phyloP scores from a whole-genome alignment of 2,797 vertebrate species.

The Cheirogaleus major region DNA sequence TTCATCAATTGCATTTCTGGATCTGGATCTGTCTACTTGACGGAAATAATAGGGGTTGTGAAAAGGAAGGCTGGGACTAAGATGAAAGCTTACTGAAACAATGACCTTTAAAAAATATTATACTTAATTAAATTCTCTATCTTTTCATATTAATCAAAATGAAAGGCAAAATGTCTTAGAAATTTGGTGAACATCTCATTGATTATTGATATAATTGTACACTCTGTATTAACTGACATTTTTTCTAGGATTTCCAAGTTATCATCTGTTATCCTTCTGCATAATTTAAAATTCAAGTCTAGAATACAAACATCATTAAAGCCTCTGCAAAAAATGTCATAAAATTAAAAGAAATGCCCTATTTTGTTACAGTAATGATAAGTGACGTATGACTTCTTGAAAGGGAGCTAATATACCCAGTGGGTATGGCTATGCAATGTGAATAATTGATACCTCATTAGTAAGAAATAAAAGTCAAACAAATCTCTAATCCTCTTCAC shows the following conservation, averaged over 20 bases:
- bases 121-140: slow-evolving; percentile 29
- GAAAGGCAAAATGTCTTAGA: background rate
- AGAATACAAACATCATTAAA: slow-evolving; percentile 28
- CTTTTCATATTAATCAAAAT: slow-evolving; percentile 43
- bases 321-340: background rate
- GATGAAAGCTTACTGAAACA: background rate
- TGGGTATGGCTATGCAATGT: background rate
- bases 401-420: slow-evolving; percentile 2
- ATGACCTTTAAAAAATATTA: slow-evolving; percentile 1
- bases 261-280: background rate
- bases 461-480: slow-evolving; percentile 35
- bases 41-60: background rate
- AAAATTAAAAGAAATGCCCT: background rate
- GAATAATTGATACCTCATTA: background rate
- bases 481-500: background rate
- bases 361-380: slow-evolving; percentile 7
- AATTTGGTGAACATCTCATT: background rate
- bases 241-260: slow-evolving; percentile 19
- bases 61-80: background rate
- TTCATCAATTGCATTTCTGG: background rate
- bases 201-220: background rate
- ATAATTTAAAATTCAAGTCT: slow-evolving; percentile 27
- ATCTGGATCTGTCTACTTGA: background rate
- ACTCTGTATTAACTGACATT: background rate
- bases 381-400: background rate